Base-by-base conservation (phyloP, 2,888 invertebrate genomes). In the Microctonus brassicae region DNA sequence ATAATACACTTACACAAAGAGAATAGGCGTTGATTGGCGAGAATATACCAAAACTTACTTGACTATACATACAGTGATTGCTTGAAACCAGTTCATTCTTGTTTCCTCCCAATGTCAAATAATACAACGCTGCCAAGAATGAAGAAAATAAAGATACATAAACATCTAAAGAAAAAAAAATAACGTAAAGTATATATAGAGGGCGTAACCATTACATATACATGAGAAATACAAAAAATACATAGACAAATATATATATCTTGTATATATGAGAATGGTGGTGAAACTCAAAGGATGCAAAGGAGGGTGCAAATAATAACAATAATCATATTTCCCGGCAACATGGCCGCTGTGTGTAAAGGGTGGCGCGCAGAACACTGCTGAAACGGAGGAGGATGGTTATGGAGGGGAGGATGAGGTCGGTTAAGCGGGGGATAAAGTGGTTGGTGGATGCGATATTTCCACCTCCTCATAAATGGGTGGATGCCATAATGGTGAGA, bases 271-370 rank as follows among this genome's bases (percentile, higher is more conserved):
- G 82, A 80, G 78, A 83, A 83, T 81, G 80, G 47, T 47, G 47
- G 20, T 47, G 47, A 47, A 47, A 47, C 17, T 47, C 47, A 9
- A 80, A 80, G 81, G 81, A 81, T 65, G 73, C 78, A 78, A 80
- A 82, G 83, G 84, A 85, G 86, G 86, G 83, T 83, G 82, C 84
- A 85, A 86, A 85, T 86, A 87, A 86, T 86, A 86, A 86, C 86
- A 87, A 87, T 86, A 86, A 86, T 86, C 86, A 86, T 86, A 86
- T 86, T 86, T 86, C 85, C 85, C 84, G 84, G 85, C 85, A 87
- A 84, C 86, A 86, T 86, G 86, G 87, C 86, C 83, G 84, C 85
- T 84, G 82, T 74, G 47, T 47, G 83, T 84, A 84, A 84, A 86
- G 86, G 86, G 84, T 79, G 68, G 60, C 52, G 61, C 61, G 33